Evolutionary conservation across 2,797 vertebrate genomes (phyloP).

Genomic region (Phoxinus dragarum): DNA sequence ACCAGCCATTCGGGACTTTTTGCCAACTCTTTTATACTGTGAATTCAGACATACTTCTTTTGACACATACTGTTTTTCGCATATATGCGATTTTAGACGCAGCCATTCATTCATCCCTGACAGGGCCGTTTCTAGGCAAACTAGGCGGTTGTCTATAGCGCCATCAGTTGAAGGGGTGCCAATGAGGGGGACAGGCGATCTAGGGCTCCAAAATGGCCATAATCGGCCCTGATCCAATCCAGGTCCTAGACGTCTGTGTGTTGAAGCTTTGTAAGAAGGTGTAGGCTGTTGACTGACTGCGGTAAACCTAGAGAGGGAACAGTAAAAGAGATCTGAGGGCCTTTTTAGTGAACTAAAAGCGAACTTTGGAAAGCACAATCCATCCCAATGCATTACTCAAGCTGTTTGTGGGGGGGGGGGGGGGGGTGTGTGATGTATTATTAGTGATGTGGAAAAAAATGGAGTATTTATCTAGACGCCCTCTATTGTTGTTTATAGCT

Average conservation of each 20-base stretch:
- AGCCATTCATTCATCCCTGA: slow-evolving; percentile 1
- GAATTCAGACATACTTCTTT: too few relatives aligned
- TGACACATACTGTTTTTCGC: too few relatives aligned
- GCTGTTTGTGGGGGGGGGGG: neutral
- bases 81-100: neutral
- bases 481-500: neutral
- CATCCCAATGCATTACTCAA: neutral
- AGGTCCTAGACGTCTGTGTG: neutral
- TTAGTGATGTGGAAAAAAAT: neutral
- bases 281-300: slow-evolving; percentile 24
- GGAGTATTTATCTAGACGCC: neutral
- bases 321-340: neutral
- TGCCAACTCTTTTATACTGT: too few relatives aligned
- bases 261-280: neutral
- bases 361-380: slow-evolving; percentile 8
- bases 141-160: neutral
- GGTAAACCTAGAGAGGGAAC: slow-evolving; percentile 5
- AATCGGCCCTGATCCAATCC: neutral
- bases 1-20: too few relatives aligned
- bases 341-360: neutral
- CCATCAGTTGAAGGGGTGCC: neutral
- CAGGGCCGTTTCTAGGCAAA: neutral
- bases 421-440: slow-evolving; percentile 8
- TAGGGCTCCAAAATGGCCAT: neutral
- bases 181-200: too few relatives aligned